These are phyloP conservation scores for Macquaria ambigua DNA, from an alignment of 2,113 vertebrate genomes.

Conservation along the genomic window DNA sequence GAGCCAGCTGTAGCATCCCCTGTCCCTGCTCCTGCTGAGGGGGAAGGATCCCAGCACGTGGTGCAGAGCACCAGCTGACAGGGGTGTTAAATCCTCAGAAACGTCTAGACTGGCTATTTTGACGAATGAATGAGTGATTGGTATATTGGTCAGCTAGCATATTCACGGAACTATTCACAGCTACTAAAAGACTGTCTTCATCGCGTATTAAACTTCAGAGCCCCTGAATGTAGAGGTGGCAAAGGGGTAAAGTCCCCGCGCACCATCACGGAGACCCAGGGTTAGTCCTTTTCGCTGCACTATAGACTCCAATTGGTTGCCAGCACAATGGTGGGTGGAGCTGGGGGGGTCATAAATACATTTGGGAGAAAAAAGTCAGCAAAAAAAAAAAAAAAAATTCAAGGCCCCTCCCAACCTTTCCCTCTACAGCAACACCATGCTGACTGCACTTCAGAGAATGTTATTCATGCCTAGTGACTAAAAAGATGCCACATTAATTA, in stretches of 20 bases:
- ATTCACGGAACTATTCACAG: not conserved
- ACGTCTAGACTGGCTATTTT: not conserved
- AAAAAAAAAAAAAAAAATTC: not conserved
- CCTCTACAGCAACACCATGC: not conserved
- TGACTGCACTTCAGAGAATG: conserved; percentile 31
- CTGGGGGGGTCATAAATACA: not conserved
- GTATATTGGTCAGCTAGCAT: not conserved
- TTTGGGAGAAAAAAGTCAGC: conserved; percentile 22
- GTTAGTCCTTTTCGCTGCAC: not conserved
- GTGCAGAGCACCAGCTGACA: conserved; percentile 26
- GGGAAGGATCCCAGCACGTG: not conserved
- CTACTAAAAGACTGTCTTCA: not conserved
- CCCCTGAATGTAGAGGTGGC: not conserved
- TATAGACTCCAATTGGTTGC: not conserved
- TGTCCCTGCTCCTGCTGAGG: conserved; percentile 8
- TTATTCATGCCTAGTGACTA: conserved; percentile 30
- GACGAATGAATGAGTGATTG: not conserved
- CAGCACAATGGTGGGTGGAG: not conserved
- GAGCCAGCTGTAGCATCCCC: not conserved
- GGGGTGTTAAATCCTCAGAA: conserved; percentile 3
- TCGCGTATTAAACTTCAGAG: not conserved
- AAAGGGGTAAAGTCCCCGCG: not conserved
- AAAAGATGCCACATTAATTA: conserved; percentile 58
- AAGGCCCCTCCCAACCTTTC: not conserved
- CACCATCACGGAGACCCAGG: not conserved